Evolutionary conservation across 2,797 vertebrate species (phyloP).

Genomic region (Arctocebus calabarensis): DNA sequence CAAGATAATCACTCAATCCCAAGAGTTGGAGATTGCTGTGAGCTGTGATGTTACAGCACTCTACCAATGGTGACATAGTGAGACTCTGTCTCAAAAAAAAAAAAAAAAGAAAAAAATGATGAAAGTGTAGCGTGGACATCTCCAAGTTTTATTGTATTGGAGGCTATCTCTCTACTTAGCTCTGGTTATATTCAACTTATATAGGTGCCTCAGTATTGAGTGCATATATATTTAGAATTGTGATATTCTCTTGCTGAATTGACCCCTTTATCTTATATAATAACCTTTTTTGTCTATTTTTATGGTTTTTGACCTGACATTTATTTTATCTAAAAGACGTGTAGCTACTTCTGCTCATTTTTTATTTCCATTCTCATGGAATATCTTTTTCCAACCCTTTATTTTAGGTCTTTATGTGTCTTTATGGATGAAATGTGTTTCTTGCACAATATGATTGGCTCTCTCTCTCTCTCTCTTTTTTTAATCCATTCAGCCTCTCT

Average conservation of each 20-base stretch:
- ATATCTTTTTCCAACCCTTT: neutral
- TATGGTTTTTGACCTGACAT: neutral
- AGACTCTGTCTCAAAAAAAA: no score
- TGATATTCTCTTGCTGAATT: neutral
- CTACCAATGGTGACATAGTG: no score
- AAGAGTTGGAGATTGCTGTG: no score
- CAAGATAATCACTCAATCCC: no score
- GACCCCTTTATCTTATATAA: neutral
- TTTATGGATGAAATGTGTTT: neutral
- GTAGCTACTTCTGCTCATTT: neutral
- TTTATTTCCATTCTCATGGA: neutral
- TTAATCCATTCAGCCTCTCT: neutral
- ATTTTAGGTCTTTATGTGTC: neutral
- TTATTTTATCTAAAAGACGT: neutral
- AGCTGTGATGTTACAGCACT: no score
- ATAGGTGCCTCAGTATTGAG: neutral
- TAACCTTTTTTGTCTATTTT: neutral
- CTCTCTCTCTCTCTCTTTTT: no score
- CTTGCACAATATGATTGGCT: no score
- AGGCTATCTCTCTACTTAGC: neutral
- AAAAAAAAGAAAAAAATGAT: neutral
- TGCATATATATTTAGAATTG: neutral
- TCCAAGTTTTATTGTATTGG: neutral
- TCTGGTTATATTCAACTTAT: neutral
- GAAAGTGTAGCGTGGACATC: neutral